Percentiles rank a stretch among this genome's conserved stretches.
Conservation (phyloP, 2,113 vertebrate genomes). For the Xiphophorus couchianus region DNA sequence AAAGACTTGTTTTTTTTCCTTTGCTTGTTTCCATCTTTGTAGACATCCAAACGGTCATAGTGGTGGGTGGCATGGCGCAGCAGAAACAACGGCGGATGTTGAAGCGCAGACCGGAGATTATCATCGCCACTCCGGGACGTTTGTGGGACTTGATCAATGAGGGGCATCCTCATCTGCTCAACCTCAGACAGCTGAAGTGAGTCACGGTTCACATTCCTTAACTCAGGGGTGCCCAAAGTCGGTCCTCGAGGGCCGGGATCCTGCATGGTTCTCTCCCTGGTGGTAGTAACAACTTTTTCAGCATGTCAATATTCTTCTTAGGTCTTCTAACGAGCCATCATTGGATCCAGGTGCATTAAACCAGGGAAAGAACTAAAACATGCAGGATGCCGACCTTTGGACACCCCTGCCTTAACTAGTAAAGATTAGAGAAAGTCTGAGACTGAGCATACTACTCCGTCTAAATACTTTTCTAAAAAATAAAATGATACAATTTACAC, state of each 20-base stretch:
- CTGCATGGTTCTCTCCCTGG: too few species aligned
- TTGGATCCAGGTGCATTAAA: too few species aligned
- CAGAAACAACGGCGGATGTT: slow-evolving; percentile 92
- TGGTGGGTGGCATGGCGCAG: slow-evolving; percentile 94
- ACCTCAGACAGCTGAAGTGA: slow-evolving; percentile 88
- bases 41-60: slow-evolving; percentile 90
- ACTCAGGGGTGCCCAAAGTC: too few species aligned
- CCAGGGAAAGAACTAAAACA: too few species aligned
- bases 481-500: not conserved
- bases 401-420: too few species aligned
- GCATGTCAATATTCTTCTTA: too few species aligned
- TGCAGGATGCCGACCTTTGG: too few species aligned
- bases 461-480: not conserved
- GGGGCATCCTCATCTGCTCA: slow-evolving; percentile 87
- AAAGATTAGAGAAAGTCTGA: too few species aligned
- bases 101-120: slow-evolving; percentile 88
- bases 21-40: slow-evolving; percentile 17
- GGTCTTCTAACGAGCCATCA: too few species aligned
- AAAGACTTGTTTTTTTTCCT: not conserved
- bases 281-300: too few species aligned
- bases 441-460: not conserved
- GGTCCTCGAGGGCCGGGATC: too few species aligned
- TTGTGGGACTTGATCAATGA: slow-evolving; percentile 94
- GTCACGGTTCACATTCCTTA: slow-evolving; percentile 23
- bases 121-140: slow-evolving; percentile 94